Evolutionary conservation across 2,113 vertebrate genomes (phyloP).

Genomic region (Eptesicus fuscus): DNA sequence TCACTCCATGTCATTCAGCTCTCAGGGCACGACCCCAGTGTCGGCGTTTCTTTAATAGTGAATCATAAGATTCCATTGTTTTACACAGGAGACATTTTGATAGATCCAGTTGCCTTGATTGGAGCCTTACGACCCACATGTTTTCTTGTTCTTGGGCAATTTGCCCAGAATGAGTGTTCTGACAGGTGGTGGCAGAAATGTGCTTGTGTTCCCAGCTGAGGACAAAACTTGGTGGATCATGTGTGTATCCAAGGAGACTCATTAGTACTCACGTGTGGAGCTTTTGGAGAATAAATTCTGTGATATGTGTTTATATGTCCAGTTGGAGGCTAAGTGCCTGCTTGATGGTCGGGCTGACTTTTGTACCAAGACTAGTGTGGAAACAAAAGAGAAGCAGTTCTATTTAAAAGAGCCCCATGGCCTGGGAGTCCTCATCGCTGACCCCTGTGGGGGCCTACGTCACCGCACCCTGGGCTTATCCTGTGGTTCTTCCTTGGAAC

Average conservation of each 20-base stretch:
- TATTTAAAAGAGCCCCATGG: background rate
- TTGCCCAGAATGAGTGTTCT: background rate
- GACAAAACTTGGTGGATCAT: background rate
- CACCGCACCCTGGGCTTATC: fast-evolving
- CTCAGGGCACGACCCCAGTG: background rate
- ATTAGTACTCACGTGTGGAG: background rate
- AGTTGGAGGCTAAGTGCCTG: background rate
- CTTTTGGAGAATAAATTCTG: background rate
- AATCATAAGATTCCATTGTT: background rate
- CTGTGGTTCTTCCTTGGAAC: background rate
- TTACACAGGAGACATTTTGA: background rate
- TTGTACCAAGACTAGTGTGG: background rate
- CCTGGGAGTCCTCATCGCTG: background rate
- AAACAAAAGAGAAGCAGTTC: background rate
- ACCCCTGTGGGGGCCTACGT: fast-evolving
- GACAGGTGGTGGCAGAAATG: background rate
- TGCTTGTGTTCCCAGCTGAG: background rate
- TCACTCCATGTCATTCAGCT: background rate
- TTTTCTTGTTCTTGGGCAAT: background rate
- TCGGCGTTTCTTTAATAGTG: background rate
- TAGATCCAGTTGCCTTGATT: background rate
- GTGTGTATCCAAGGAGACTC: background rate
- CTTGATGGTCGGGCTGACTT: background rate
- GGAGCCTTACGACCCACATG: background rate
- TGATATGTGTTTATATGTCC: background rate